Evolutionary conservation across 1,140 invertebrate genomes (phyloP).

Genomic region (Conus betulinus): DNA sequence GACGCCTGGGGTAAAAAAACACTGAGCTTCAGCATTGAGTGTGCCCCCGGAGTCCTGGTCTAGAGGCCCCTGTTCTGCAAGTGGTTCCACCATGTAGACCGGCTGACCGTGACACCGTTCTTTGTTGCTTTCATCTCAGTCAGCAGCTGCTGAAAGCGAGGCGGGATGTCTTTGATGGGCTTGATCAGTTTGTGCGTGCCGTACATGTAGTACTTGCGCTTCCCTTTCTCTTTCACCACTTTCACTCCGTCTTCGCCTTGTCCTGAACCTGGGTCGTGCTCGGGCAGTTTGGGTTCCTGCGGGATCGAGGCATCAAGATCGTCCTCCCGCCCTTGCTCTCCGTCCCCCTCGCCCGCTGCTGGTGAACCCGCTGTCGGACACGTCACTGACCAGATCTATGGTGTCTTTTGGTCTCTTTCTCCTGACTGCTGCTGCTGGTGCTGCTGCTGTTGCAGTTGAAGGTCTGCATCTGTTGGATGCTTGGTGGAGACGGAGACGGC

Average conservation of each 20-base stretch:
- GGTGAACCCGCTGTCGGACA: slow-evolving; percentile 44
- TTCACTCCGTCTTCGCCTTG: slow-evolving; percentile 24
- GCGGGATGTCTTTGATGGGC: slow-evolving; percentile 72
- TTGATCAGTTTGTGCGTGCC: slow-evolving; percentile 69
- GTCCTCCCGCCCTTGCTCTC: slow-evolving; percentile 41
- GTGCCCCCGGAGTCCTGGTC: slow-evolving; percentile 24
- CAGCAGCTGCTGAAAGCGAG: slow-evolving; percentile 65
- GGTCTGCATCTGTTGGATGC: not conserved
- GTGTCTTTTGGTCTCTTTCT: slow-evolving; percentile 16
- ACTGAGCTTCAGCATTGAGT: slow-evolving; percentile 61
- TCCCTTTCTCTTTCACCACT: slow-evolving; percentile 48
- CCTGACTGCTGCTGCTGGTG: not conserved
- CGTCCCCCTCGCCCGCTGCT: slow-evolving; percentile 43
- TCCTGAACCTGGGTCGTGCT: slow-evolving; percentile 25
- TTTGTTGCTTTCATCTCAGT: slow-evolving; percentile 63
- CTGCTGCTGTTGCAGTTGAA: not conserved
- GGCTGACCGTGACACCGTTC: slow-evolving; percentile 69
- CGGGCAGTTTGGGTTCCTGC: not conserved
- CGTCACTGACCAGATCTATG: slow-evolving; percentile 44
- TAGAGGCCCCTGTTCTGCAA: slow-evolving; percentile 43
- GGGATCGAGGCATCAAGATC: not conserved
- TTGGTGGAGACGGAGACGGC: not conserved
- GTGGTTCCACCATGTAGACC: slow-evolving; percentile 61
- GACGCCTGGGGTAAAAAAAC: slow-evolving; percentile 63
- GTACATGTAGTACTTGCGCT: slow-evolving; percentile 70